Conservation (phyloP, 2,888 invertebrate species). For the Spodoptera littoralis region DNA sequence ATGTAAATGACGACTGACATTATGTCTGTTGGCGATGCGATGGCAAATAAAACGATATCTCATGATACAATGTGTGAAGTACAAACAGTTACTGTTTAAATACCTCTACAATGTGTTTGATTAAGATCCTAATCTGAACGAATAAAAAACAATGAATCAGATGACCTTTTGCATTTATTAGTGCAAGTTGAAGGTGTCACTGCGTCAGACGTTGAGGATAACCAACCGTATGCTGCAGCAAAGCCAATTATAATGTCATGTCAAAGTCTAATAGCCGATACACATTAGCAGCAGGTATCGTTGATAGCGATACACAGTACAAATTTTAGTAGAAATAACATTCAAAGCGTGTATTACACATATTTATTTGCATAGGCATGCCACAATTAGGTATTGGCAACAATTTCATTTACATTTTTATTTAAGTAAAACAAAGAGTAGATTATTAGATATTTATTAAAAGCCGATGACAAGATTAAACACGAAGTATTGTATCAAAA, state of each 20-base stretch:
- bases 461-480: conserved; percentile 24
- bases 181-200: neutral
- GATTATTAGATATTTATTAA: conserved; percentile 44
- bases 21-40: conserved; percentile 19
- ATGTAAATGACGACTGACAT: conserved; percentile 15
- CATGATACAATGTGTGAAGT: conserved; percentile 29
- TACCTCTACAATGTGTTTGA: conserved; percentile 19
- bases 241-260: neutral
- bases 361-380: no score
- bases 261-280: neutral
- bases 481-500: conserved; percentile 41
- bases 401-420: conserved; percentile 13
- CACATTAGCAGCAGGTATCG: neutral
- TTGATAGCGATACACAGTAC: neutral
- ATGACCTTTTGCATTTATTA: conserved; percentile 5
- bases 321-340: neutral
- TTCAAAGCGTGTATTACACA: neutral
- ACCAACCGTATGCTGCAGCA: neutral
- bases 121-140: conserved; percentile 11
- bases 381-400: neutral
- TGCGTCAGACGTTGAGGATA: neutral
- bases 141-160: conserved; percentile 8
- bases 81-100: conserved; percentile 32
- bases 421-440: conserved; percentile 10
- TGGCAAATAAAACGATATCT: conserved; percentile 10